Conservation (phyloP, 1,140 invertebrate genomes). For the Lordiphosa stackelbergi region DNA sequence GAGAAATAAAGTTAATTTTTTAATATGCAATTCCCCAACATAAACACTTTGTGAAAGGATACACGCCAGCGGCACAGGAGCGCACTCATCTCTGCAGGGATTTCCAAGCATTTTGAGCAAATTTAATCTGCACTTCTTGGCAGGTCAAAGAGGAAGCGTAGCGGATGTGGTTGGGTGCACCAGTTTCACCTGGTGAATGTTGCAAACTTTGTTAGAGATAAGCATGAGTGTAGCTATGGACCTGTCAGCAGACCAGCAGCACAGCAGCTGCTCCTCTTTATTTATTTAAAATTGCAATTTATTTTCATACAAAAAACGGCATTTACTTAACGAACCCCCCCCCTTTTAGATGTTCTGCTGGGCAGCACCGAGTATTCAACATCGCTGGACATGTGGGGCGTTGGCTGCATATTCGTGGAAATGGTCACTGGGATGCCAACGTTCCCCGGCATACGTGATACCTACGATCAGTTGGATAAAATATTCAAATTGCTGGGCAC, state of each 20-base stretch:
- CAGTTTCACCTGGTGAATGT: constrained; percentile 30
- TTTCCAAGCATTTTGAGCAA: constrained; percentile 70
- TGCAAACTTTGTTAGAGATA: constrained; percentile 56
- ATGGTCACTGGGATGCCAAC: constrained; percentile 97
- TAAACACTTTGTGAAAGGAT: constrained; percentile 40
- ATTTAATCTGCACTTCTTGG: constrained; percentile 73
- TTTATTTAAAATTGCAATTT: constrained; percentile 73
- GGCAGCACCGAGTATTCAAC: constrained; percentile 98
- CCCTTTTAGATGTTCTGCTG: constrained; percentile 89
- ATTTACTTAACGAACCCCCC: constrained; percentile 57
- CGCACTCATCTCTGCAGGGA: constrained; percentile 16
- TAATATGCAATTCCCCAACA: constrained; percentile 66
- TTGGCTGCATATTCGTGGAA: constrained; percentile 98
- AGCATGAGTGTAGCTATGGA: constrained; percentile 29
- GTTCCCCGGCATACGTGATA: constrained; percentile 96
- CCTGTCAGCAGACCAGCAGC: constrained; percentile 24
- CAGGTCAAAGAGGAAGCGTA: constrained; percentile 17
- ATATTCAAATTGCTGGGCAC: constrained; percentile 97
- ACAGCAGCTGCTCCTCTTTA: constrained; percentile 21
- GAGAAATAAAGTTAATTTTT: constrained; percentile 68
- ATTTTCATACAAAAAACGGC: constrained; percentile 55
- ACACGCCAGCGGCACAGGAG: neutral
- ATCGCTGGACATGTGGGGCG: constrained; percentile 97
- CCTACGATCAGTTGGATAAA: constrained; percentile 96
- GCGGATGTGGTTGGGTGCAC: constrained; percentile 33